These are phyloP conservation scores for Sinocyclocheilus anshuiensis DNA, from an alignment of 2,113 vertebrate species.

Conservation along the genomic window DNA sequence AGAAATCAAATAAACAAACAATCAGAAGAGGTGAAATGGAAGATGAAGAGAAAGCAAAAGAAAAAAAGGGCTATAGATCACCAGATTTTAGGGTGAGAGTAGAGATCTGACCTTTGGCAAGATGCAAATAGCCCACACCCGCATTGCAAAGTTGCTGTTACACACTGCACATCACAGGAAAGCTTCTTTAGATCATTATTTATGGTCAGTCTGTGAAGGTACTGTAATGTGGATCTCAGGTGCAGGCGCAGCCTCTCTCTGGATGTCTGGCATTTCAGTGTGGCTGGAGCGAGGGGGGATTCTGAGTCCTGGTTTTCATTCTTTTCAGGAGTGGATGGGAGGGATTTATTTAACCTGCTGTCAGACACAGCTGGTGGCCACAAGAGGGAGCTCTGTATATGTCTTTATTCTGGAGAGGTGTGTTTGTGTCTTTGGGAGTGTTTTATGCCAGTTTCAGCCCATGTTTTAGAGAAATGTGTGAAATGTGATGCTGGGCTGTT, in stretches of 20 bases:
- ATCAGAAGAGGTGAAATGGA: background rate
- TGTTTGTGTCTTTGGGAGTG: slow-evolving; percentile 24
- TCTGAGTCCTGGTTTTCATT: slow-evolving; percentile 21
- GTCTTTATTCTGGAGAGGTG: slow-evolving; percentile 31
- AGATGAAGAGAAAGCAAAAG: slow-evolving; percentile 3
- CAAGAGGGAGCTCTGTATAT: slow-evolving; percentile 72
- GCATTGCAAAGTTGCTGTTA: slow-evolving; percentile 53
- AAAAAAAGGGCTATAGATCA: background rate
- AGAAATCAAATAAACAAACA: slow-evolving; percentile 8
- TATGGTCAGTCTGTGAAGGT: slow-evolving; percentile 56
- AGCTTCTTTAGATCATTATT: slow-evolving; percentile 60
- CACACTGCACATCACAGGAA: background rate
- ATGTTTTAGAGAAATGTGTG: slow-evolving; percentile 29
- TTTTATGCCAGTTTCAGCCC: slow-evolving; percentile 47
- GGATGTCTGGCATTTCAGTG: slow-evolving; percentile 45
- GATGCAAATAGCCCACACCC: slow-evolving; percentile 58
- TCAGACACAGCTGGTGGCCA: slow-evolving; percentile 49
- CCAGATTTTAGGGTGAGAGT: background rate
- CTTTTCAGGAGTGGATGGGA: slow-evolving; percentile 17
- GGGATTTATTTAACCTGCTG: slow-evolving; percentile 8
- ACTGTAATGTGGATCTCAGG: slow-evolving; percentile 53
- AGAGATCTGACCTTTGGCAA: background rate
- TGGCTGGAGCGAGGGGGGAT: slow-evolving; percentile 26
- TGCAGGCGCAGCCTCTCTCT: slow-evolving; percentile 39
- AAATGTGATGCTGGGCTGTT: slow-evolving; percentile 16